Evolutionary conservation across 2,888 invertebrate species (phyloP), one percentile per base, ranked within the genome.

Genomic region (Cerastis rubricosa): DNA sequence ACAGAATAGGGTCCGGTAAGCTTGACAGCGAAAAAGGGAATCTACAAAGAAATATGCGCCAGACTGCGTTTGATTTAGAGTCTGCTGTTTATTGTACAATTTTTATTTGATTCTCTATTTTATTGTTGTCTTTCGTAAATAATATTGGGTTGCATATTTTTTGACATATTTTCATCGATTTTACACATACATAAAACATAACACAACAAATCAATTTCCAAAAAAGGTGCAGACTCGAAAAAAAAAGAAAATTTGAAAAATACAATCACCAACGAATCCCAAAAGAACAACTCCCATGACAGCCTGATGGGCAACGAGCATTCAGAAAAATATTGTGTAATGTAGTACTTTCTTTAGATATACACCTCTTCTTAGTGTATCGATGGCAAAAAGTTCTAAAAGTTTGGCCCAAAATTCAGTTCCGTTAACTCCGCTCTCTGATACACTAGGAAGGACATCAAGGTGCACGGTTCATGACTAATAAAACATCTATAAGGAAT

Each of bases 1-100:
- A 74, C 74, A 65, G 79, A 81, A 78, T 76, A 75, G 70, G 61
- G 76, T 72, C 72, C 71, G 89, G 85, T 77, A 59, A 29, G 43
- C 65, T 29, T 80, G 76, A 35, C 69, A 77, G 86, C 81, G 76
- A 57, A 57, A 75, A 57, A 61, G 57, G 57, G 35, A 69, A 9
- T 25, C 11, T n/a, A 51, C 35, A 40, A 61, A 57, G 69, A 82
- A 76, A 81, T 71, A 75, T 65, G 22, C 68, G 43, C 14, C 66
- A 29, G 8, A 51, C 25, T 74, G n/a, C 12, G n/a, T 47, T 69
- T 80, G 79, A 81, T 80, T 75, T 68, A 69, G 29, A 43, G 54
- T 12, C n/a, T 17, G 29, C 11, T 54, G 2, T 65, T 22, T 49
- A 25, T 22, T 78, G 57, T 45, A 65, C 2, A 59, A 9, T 29